Percentiles rank a stretch among this genome's conserved stretches.
Conservation (phyloP, 2,797 vertebrate species). For the Sebastes jordani region DNA sequence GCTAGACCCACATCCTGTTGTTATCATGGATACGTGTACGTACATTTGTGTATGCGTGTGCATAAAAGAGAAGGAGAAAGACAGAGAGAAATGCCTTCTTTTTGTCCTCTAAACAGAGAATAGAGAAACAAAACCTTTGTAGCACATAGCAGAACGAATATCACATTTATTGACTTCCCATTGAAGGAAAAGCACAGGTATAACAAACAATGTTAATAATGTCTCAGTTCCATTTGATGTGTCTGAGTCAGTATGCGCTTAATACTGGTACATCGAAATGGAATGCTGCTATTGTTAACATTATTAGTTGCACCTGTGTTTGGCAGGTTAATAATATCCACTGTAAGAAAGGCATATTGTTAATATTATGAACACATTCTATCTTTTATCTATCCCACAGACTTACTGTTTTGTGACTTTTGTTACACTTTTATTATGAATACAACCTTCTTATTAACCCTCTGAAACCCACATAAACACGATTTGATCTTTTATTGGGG, state of each 20-base stretch:
- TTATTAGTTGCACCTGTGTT: background rate
- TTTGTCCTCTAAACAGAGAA: background rate
- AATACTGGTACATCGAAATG: background rate
- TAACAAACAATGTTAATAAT: background rate
- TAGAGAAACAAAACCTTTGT: background rate
- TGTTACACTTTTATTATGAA: background rate
- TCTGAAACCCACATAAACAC: no score
- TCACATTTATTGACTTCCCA: background rate
- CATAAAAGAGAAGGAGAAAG: slow-evolving; percentile 5
- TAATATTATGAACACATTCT: background rate
- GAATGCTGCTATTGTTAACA: background rate
- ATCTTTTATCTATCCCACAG: background rate
- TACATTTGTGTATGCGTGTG: background rate
- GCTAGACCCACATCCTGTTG: slow-evolving; percentile 75
- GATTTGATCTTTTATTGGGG: no score
- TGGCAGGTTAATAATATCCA: background rate
- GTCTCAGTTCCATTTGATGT: background rate
- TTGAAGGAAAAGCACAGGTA: background rate
- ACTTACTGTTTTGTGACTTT: background rate
- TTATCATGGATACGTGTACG: slow-evolving; percentile 20
- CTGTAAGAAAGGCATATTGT: background rate
- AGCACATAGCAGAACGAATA: background rate
- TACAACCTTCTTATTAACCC: background rate
- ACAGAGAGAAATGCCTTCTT: background rate
- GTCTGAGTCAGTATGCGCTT: background rate